Conservation (phyloP, 2,113 vertebrate species). For the Sorex fumeus region DNA sequence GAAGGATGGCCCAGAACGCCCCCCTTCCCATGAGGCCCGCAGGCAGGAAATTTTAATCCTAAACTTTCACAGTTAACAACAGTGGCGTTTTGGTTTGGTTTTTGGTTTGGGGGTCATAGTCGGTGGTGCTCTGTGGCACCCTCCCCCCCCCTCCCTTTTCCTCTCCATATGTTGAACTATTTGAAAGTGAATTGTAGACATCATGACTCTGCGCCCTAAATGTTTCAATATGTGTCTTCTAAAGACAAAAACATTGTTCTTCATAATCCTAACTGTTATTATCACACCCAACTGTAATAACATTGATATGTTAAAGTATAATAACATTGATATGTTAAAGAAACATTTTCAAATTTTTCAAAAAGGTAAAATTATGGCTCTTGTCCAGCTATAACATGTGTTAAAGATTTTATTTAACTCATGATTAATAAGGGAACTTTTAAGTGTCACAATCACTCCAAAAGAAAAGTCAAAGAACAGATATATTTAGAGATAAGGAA, state of each 20-base stretch:
- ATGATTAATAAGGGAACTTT: not conserved
- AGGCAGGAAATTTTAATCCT: conserved; percentile 67
- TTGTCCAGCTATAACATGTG: not conserved
- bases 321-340: not conserved
- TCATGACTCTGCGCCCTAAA: not conserved
- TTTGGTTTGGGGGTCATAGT: no score
- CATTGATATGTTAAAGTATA: not conserved
- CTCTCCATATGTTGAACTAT: not conserved
- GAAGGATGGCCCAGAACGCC: no score
- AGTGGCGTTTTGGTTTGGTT: not conserved
- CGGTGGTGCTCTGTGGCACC: no score
- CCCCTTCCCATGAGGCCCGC: no score
- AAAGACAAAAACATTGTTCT: not conserved
- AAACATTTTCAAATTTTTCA: not conserved
- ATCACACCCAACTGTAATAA: not conserved
- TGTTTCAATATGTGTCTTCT: not conserved
- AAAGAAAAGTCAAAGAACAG: not conserved
- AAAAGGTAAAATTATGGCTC: not conserved
- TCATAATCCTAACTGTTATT: not conserved
- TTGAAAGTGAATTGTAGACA: not conserved
- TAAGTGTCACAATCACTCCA: not conserved
- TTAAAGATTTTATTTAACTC: conserved; percentile 31
- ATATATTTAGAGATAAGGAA: not conserved
- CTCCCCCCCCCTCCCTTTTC: not conserved
- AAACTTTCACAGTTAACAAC: conserved; percentile 42